Evolutionary conservation across 2,113 vertebrate genomes (phyloP).

Genomic region (Poeciliopsis occidentalis): DNA sequence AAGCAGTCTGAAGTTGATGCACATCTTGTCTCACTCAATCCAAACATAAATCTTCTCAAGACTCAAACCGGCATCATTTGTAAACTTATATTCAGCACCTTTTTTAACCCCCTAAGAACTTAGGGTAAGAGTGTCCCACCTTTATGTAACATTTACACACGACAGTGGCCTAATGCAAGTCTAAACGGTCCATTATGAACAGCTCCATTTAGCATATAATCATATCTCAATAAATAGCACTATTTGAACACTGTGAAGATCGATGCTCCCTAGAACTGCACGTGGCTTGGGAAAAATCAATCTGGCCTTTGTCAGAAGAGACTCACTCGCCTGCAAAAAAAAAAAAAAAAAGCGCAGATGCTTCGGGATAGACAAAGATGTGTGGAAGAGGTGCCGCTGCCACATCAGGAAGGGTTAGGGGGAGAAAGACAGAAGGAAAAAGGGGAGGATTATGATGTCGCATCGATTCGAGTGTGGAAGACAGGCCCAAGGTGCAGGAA

Average conservation of each 20-base stretch:
- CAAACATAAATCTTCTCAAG: background rate
- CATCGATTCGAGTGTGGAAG: constrained; percentile 56
- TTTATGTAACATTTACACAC: constrained; percentile 2
- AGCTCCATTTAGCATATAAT: constrained; percentile 43
- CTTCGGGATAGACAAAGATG: constrained; percentile 28
- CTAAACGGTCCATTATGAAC: constrained; percentile 36
- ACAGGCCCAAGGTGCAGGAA: constrained; percentile 36
- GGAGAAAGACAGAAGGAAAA: background rate
- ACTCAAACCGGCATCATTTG: too few relatives aligned
- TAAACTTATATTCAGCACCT: background rate
- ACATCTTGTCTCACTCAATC: background rate
- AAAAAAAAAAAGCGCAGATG: constrained; percentile 27
- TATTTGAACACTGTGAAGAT: constrained; percentile 41
- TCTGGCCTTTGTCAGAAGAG: constrained; percentile 25
- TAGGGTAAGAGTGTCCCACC: background rate
- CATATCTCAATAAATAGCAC: constrained; percentile 45
- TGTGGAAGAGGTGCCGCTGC: constrained; percentile 14
- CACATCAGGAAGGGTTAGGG: background rate
- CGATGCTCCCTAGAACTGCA: constrained; percentile 26
- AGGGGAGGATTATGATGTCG: constrained; percentile 31
- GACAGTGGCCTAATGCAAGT: constrained; percentile 27
- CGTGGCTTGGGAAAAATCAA: constrained; percentile 30
- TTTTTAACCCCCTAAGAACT: background rate
- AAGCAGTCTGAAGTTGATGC: background rate
- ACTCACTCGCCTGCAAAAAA: background rate